A percentile compares a stretch with the other conserved stretches of the same genome.
These are phyloP conservation scores for Lamellibrachia luymesi DNA, from an alignment of 1,140 invertebrate genomes.

Conservation along the genomic window DNA sequence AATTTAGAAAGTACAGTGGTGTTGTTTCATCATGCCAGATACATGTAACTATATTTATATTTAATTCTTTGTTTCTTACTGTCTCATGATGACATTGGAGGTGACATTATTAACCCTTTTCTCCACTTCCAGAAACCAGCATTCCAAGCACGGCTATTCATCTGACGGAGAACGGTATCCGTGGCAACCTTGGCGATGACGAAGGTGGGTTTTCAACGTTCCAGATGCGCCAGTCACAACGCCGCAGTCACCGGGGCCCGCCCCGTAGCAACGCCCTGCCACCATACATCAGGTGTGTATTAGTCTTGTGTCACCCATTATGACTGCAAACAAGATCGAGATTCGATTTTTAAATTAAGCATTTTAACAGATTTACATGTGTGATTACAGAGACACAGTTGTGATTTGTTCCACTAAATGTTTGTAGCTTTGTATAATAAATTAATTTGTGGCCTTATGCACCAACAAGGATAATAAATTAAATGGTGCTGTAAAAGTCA, in stretches of 20 bases:
- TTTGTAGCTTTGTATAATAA: background rate
- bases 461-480: too few species aligned
- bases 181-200: conserved; percentile 59
- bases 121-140: background rate
- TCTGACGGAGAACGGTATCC: conserved; percentile 25
- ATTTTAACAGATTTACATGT: background rate
- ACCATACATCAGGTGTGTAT: conserved; percentile 10
- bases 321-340: background rate
- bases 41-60: too few species aligned
- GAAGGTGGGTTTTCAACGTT: conserved; percentile 61
- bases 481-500: too few species aligned
- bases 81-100: too few species aligned
- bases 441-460: too few species aligned
- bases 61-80: too few species aligned
- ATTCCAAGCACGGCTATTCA: conserved; percentile 21
- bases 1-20: background rate
- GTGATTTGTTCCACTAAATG: background rate
- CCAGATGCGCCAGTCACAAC: conserved; percentile 54
- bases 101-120: too few species aligned
- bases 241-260: conserved; percentile 19
- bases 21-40: too few species aligned
- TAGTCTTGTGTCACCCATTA: background rate
- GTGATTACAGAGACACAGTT: background rate
- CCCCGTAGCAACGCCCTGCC: conserved; percentile 13
- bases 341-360: background rate